Conservation (phyloP, 2,113 vertebrate genomes). For the Argyrosomus japonicus region DNA sequence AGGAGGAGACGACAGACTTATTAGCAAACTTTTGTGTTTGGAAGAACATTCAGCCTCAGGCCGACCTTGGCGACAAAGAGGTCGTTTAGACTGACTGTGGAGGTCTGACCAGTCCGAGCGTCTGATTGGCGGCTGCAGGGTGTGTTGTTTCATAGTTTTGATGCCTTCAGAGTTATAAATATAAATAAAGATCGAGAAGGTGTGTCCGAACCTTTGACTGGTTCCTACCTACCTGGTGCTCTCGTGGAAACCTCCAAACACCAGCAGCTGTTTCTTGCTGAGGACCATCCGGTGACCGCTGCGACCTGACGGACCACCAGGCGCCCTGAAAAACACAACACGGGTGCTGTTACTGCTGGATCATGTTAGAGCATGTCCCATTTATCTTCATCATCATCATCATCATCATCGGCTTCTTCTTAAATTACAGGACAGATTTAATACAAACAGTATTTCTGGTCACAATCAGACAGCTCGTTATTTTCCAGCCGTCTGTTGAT, state of each 20-base stretch:
- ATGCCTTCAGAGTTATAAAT: no score
- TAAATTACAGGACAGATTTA: not conserved
- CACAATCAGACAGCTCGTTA: not conserved
- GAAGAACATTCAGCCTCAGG: no score
- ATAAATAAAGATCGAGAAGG: no score
- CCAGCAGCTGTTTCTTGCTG: conserved; percentile 90
- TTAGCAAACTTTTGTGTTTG: not conserved
- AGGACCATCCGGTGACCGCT: conserved; percentile 96
- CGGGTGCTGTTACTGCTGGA: no score
- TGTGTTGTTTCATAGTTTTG: no score
- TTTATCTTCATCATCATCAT: no score
- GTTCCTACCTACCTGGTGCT: conserved; percentile 85
- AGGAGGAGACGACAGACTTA: not conserved
- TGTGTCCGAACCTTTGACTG: not conserved
- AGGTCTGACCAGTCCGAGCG: no score
- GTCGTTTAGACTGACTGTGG: no score
- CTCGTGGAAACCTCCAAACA: conserved; percentile 98
- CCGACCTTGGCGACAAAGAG: no score
- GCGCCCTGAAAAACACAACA: conserved; percentile 79
- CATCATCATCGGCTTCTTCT: not conserved
- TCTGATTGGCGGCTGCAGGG: no score
- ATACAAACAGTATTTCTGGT: not conserved
- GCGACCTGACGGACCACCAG: conserved; percentile 92
- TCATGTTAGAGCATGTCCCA: no score
- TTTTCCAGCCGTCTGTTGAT: not conserved